Evolutionary conservation across 2,888 invertebrate genomes (phyloP), one percentile per base, ranked within the genome.

Genomic region (Callimorpha dominula): DNA sequence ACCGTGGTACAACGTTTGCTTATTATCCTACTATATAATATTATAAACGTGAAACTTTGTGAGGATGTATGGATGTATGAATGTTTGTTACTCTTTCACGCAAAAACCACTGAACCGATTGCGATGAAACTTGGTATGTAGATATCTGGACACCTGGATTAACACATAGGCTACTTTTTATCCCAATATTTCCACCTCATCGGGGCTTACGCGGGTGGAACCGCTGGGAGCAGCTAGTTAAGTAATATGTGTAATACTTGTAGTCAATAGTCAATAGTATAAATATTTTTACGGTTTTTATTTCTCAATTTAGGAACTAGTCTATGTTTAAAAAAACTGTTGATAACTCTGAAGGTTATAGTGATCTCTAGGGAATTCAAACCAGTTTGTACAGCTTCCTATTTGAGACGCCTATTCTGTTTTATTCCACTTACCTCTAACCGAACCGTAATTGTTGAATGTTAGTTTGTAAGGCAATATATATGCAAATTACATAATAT

Each of bases 311-410:
- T 66, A 43, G 1, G 20, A 65, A 68, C 70, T 63, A 72, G 17
- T 69, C 57, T 20, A 72, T 72, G 54, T 31, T 14, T 54, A 52
- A 62, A 8, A 43, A 43, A 68, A 31, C 31, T 71, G 42, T 63
- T 49, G 20, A 72, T 68, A 63, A 42, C 31, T 46, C 63, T 42
- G 65, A 62, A 57, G 66, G 63, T 17, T 68, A 11, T 54, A 42
- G 46, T 64, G 54, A 64, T 72, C 68, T 72, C 72, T 68, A 64
- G 72, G 63, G 72, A 72, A 67, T 54, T 63, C 15, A 43, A 72
- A 68, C 43, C 52, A 62, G 60, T 71, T 54, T 54, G 17, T 72
- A 43, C 63, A 71, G 42, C 42, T 72, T 52, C 17, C 9, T 52
- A 68, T 72, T 68, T 54, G 52, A 62, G 67, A 71, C 74, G 74